A percentile compares a stretch with the other conserved stretches of the same genome.
These are phyloP conservation scores for Drosophila prolongata DNA, from an alignment of 2,888 invertebrate genomes.

Conservation along the genomic window DNA sequence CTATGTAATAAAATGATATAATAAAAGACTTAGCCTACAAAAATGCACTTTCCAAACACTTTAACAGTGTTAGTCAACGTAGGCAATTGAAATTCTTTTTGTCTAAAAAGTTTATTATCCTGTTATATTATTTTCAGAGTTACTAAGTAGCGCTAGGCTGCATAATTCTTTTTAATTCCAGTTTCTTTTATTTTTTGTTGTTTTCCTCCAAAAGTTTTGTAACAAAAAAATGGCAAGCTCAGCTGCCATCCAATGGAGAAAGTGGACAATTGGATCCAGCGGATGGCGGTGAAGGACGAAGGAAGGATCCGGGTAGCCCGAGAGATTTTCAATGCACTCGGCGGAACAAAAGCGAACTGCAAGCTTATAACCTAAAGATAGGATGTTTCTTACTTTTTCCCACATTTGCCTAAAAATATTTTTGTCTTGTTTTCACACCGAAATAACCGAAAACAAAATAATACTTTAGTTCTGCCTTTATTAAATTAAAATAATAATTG, in stretches of 20 bases:
- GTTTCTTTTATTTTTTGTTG: not conserved
- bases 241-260: conserved; percentile 10
- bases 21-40: no score
- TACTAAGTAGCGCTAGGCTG: conserved; percentile 16
- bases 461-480: no score
- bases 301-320: not conserved
- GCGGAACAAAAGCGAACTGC: conserved; percentile 1
- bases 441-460: no score
- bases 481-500: no score
- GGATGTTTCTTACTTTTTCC: not conserved
- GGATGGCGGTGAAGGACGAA: not conserved
- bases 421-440: no score
- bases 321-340: conserved; percentile 15
- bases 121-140: conserved; percentile 8
- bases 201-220: conserved; percentile 2
- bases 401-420: not conserved
- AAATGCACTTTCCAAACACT: no score
- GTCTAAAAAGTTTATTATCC: conserved; percentile 5
- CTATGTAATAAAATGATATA: no score
- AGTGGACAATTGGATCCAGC: conserved; percentile 20
- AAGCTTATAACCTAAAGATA: not conserved
- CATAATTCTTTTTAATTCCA: conserved; percentile 17
- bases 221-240: conserved; percentile 9
- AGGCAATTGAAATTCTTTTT: not conserved
- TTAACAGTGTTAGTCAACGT: no score